Evolutionary conservation across 2,797 vertebrate species (phyloP).

Genomic region (Gila robusta): DNA sequence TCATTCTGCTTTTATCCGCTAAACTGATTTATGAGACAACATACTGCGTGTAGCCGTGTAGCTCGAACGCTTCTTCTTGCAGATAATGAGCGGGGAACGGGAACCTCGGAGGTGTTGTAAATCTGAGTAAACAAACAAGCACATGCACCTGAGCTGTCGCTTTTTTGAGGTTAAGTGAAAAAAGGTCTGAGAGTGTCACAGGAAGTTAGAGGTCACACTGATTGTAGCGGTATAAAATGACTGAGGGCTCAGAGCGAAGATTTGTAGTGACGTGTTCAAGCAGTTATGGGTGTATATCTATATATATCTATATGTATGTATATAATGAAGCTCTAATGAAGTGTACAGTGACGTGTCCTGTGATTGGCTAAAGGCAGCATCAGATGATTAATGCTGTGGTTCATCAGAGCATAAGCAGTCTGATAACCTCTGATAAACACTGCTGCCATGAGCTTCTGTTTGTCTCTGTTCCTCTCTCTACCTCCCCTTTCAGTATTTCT

Average conservation of each 20-base stretch:
- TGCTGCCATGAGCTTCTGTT: slow-evolving; percentile 33
- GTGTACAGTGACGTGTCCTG: slow-evolving; percentile 76
- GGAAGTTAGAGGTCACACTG: slow-evolving; percentile 23
- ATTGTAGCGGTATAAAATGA: slow-evolving; percentile 1
- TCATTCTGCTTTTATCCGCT: slow-evolving; percentile 65
- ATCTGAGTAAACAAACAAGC: slow-evolving; percentile 47
- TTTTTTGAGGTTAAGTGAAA: slow-evolving; percentile 23
- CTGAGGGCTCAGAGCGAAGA: neutral
- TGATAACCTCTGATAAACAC: slow-evolving; percentile 77
- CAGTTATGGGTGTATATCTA: neutral
- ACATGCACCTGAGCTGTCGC: slow-evolving; percentile 26
- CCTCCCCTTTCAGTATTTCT: slow-evolving; percentile 34
- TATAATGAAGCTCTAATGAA: slow-evolving; percentile 65
- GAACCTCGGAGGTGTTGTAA: slow-evolving; percentile 41
- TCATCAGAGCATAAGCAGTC: slow-evolving; percentile 63
- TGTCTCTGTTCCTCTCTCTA: slow-evolving; percentile 50
- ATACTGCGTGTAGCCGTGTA: slow-evolving; percentile 50
- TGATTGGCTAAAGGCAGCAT: slow-evolving; percentile 75
- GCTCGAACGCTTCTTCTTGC: slow-evolving; percentile 25
- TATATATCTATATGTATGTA: no score
- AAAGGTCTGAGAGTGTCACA: neutral
- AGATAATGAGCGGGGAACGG: slow-evolving; percentile 43
- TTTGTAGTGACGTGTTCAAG: neutral
- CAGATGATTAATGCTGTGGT: slow-evolving; percentile 76
- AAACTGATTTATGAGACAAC: slow-evolving; percentile 68